These are phyloP conservation scores for Carassius auratus DNA, from an alignment of 2,113 vertebrate genomes.

Conservation along the genomic window DNA sequence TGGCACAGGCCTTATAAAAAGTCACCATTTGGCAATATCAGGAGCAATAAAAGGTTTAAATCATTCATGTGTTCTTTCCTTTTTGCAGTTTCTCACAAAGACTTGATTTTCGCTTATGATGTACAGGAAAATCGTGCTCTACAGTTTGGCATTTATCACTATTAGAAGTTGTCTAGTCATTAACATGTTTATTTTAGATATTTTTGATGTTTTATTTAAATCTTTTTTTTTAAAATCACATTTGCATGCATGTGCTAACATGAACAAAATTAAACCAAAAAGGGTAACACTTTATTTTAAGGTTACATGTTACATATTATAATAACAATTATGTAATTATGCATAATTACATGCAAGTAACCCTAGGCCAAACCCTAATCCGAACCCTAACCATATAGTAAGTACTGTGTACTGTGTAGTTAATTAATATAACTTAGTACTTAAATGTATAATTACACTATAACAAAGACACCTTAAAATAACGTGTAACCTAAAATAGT, in stretches of 20 bases:
- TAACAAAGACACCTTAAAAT: no score
- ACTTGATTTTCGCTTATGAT: neutral
- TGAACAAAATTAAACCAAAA: neutral
- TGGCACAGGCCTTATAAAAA: constrained; percentile 31
- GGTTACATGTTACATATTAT: no score
- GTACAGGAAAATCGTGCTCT: neutral
- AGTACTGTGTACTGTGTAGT: no score
- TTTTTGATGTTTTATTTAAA: neutral
- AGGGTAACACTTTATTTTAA: no score
- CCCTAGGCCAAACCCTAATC: no score
- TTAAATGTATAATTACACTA: no score
- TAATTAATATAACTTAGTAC: no score
- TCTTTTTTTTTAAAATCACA: neutral
- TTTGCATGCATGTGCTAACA: neutral
- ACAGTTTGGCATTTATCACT: neutral
- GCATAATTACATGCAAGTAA: no score
- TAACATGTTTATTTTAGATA: neutral
- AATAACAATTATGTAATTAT: no score
- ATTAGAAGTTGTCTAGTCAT: neutral
- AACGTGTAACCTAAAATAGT: no score
- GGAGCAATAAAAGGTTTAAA: constrained; percentile 18
- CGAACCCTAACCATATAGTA: no score
- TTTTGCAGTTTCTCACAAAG: neutral
- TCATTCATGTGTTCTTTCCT: constrained; percentile 29
- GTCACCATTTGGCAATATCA: constrained; percentile 42